Evolutionary conservation across 2,113 vertebrate genomes (phyloP), one percentile per base, ranked within the genome.

Genomic region (Phoenicopterus ruber): DNA sequence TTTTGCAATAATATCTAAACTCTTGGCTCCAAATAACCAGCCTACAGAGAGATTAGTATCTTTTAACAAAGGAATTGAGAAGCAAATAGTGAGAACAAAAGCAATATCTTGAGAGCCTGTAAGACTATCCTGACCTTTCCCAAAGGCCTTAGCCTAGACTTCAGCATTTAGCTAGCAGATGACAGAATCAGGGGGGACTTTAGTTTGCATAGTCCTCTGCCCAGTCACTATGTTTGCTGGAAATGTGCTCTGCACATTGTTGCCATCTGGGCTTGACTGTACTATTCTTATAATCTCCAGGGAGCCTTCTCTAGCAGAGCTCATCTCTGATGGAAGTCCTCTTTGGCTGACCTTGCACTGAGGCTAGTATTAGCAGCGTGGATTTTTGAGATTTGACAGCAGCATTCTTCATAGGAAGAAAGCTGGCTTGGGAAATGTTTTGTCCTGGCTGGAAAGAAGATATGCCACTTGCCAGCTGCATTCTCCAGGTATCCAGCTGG

Each of bases 1-100:
- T 97, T 97, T 95, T 95, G 94, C 94, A 97, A 95, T 91, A 93
- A 88, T 90, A 90, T 94, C 88, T 83, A 72, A 97, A 93, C 69
- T 71, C 91, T 93, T 95, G 96, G 95, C 96, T 97, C 86, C 81
- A 38, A 90, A 58, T 91, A 82, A 40, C 61, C 66, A 91, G 85
- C 50, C 88, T 86, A 62, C 69, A 74, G 82, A 91, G 66, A 93
- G 91, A 95, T 95, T 61, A 65, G n/a, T 94, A 94, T 97, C 95
- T 95, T 62, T 61, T 93, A 94, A 90, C 4, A 21, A 73, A 90
- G 63, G 71, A 87, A 58, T 58, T 69, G 89, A 88, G 91, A 86
- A 80, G 84, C 81, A 91, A 82, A 85, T 50, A 96, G 83, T 70
- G 86, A 97, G 90, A 94, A 95, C 78, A 95, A 96, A 94, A 91